Percentiles rank a stretch among this genome's conserved stretches.
Evolutionary conservation across 1,140 invertebrate species (phyloP).

Genomic region (Neocloeon triangulifer): DNA sequence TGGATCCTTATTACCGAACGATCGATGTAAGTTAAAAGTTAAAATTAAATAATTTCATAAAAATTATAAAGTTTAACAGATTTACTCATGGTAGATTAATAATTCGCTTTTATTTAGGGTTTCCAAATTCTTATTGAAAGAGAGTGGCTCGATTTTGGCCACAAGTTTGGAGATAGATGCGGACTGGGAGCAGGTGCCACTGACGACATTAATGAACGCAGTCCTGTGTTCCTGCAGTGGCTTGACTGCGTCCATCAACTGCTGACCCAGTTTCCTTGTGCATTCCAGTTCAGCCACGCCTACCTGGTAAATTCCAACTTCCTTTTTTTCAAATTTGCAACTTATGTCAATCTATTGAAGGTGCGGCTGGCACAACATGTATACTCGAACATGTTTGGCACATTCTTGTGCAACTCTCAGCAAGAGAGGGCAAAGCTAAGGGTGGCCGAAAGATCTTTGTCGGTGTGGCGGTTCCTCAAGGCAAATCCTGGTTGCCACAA

Average conservation of each 20-base stretch:
- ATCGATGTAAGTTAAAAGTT: slow-evolving; percentile 36
- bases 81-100: slow-evolving; percentile 1
- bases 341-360: slow-evolving; percentile 24
- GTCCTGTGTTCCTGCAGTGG: slow-evolving; percentile 96
- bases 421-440: slow-evolving; percentile 45
- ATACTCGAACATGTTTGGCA: slow-evolving; percentile 90
- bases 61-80: too few species aligned
- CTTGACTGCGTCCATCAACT: slow-evolving; percentile 91
- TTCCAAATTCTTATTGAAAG: slow-evolving; percentile 78
- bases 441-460: slow-evolving; percentile 49
- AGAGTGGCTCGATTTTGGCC: slow-evolving; percentile 92
- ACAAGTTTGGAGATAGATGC: slow-evolving; percentile 90
- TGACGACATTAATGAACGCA: slow-evolving; percentile 75
- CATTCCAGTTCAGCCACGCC: slow-evolving; percentile 84
- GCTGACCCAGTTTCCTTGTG: slow-evolving; percentile 66
- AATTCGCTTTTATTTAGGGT: slow-evolving; percentile 33
- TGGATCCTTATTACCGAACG: slow-evolving; percentile 86
- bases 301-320: slow-evolving; percentile 47
- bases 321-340: slow-evolving; percentile 6
- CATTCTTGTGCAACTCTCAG: slow-evolving; percentile 80
- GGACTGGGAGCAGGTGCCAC: slow-evolving; percentile 50
- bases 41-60: neutral
- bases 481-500: slow-evolving; percentile 52
- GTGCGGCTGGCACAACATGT: slow-evolving; percentile 87
- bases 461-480: slow-evolving; percentile 69